Percentiles rank a stretch among this genome's conserved stretches.
Evolutionary conservation across 2,113 vertebrate species (phyloP).

Genomic region (Platichthys stellatus): DNA sequence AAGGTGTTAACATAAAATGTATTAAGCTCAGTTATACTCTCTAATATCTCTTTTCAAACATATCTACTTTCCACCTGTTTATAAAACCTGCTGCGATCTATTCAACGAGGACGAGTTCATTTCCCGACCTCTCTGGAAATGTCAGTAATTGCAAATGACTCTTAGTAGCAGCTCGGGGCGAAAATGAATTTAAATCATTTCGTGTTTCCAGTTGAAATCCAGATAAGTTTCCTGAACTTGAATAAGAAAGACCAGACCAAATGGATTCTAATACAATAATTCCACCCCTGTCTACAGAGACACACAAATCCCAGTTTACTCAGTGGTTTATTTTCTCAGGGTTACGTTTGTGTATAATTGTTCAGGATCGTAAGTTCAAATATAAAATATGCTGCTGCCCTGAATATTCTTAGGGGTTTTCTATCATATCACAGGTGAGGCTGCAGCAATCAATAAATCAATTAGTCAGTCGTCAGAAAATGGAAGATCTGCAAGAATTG

Average conservation of each 20-base stretch:
- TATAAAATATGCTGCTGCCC: no score
- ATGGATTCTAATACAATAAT: not conserved
- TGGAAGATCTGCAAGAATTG: no score
- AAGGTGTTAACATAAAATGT: not conserved
- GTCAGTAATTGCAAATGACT: conserved; percentile 38
- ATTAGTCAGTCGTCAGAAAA: not conserved
- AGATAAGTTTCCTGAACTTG: conserved; percentile 21
- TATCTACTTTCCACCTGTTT: conserved; percentile 7
- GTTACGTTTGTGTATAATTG: not conserved
- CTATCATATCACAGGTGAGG: no score
- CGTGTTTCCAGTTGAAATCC: conserved; percentile 10
- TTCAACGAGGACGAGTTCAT: not conserved
- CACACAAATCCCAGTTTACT: not conserved
- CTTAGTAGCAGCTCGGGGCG: conserved; percentile 29
- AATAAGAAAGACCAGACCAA: conserved; percentile 5
- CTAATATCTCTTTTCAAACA: not conserved
- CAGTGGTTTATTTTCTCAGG: not conserved
- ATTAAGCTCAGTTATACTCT: not conserved
- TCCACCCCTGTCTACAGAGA: not conserved
- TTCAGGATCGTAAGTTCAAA: not conserved
- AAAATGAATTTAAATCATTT: conserved; percentile 46
- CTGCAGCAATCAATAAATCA: not conserved
- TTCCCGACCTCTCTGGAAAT: conserved; percentile 13
- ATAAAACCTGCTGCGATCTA: not conserved
- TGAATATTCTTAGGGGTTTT: no score